Conservation (phyloP, 2,888 invertebrate species). For the Omphaloscelis lunosa region DNA sequence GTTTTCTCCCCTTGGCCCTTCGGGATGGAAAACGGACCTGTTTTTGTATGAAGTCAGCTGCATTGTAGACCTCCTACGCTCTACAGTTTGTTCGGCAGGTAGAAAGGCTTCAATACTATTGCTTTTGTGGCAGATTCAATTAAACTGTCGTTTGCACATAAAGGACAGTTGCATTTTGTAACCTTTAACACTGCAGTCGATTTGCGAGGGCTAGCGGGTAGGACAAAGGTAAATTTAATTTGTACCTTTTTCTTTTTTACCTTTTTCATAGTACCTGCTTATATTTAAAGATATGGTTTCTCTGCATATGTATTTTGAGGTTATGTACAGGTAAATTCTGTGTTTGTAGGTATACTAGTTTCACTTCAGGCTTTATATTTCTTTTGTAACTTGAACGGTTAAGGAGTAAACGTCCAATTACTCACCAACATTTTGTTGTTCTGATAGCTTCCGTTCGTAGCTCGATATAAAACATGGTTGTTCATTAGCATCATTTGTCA, state of each 20-base stretch:
- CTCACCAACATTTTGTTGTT: neutral
- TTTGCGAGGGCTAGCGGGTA: neutral
- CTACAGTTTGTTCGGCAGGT: neutral
- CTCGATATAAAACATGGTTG: constrained; percentile 5
- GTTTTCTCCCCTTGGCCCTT: no score
- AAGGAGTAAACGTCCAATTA: neutral
- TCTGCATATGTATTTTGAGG: neutral
- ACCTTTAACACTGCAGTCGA: constrained; percentile 26
- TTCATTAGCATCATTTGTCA: constrained; percentile 37
- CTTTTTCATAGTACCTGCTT: neutral
- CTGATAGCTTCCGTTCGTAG: neutral
- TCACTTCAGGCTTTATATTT: neutral
- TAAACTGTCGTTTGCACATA: constrained; percentile 11
- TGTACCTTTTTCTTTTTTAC: neutral
- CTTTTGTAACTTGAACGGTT: neutral
- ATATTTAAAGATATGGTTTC: neutral
- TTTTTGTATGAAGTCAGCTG: neutral
- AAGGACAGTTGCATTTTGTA: constrained; percentile 25
- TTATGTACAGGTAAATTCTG: neutral
- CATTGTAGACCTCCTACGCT: no score
- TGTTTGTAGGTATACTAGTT: neutral
- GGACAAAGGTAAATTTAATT: constrained; percentile 4
- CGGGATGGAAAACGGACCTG: no score
- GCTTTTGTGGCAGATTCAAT: constrained; percentile 11
- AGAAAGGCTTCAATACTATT: neutral